These are phyloP conservation scores for Papilio elwesi DNA, from an alignment of 2,888 invertebrate species.

Conservation along the genomic window DNA sequence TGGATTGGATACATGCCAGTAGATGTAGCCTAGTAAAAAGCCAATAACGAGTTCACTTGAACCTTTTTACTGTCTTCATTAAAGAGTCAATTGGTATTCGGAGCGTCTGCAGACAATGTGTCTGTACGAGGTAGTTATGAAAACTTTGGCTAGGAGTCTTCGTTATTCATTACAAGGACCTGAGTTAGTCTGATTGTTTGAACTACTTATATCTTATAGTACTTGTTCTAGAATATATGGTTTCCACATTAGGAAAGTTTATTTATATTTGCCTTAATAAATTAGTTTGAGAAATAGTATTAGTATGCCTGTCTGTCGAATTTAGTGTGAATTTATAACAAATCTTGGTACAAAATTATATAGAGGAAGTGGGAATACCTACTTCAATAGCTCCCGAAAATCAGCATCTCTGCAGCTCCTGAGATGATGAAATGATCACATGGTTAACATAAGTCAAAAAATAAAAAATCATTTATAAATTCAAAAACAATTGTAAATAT, in stretches of 20 bases:
- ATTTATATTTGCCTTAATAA: neutral
- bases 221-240: conserved; percentile 1
- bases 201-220: neutral
- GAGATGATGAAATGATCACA: too few species aligned
- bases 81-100: conserved; percentile 22
- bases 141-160: conserved; percentile 14
- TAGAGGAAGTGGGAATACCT: too few species aligned
- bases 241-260: neutral
- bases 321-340: too few species aligned
- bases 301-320: too few species aligned
- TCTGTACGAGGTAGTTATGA: conserved; percentile 19
- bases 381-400: too few species aligned
- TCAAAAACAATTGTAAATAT: neutral
- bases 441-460: too few species aligned
- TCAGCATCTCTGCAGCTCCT: too few species aligned
- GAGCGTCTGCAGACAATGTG: conserved; percentile 33
- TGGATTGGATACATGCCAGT: conserved; percentile 3
- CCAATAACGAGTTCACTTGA: neutral
- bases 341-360: too few species aligned
- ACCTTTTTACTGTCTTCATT: conserved; percentile 7
- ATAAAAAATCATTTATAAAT: too few species aligned
- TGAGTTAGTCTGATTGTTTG: neutral
- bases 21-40: neutral
- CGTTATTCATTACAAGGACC: conserved; percentile 16
- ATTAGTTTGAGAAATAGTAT: too few species aligned